Evolutionary conservation across 2,797 vertebrate species (phyloP).

Genomic region (Melanotaenia trifasciata): DNA sequence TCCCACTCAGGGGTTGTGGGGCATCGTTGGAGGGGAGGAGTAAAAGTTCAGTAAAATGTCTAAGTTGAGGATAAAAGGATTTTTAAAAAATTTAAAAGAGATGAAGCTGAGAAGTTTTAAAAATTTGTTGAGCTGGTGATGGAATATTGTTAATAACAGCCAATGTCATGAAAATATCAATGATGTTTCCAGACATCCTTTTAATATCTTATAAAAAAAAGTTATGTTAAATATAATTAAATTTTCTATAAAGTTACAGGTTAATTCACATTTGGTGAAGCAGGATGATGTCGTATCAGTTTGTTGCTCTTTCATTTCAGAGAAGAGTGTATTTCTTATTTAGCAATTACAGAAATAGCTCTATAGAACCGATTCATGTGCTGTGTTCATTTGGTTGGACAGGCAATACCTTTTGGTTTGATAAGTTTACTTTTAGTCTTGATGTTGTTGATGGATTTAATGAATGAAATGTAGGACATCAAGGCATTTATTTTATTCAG

Average conservation of each 20-base stretch:
- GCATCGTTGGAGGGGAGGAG: conserved; percentile 83
- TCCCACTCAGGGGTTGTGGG: conserved; percentile 65
- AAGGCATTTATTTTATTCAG: background rate
- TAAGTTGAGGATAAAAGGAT: conserved; percentile 4
- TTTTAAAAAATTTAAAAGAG: background rate
- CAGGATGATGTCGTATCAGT: background rate
- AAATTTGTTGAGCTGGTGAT: background rate
- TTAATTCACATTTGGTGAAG: background rate
- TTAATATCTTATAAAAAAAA: background rate
- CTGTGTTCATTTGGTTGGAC: background rate
- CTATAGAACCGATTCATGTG: background rate
- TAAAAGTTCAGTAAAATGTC: conserved; percentile 26
- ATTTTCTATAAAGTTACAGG: background rate
- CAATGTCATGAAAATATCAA: conserved; percentile 30
- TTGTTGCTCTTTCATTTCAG: background rate
- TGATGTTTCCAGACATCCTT: background rate
- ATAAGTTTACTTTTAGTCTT: background rate
- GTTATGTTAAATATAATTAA: background rate
- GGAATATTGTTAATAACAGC: conserved; percentile 3
- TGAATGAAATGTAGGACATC: conserved; percentile 4
- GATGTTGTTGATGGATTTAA: background rate
- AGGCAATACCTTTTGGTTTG: background rate
- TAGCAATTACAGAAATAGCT: background rate
- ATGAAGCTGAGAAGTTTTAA: background rate
- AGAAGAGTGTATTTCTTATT: background rate